Conservation (phyloP, 23 tunicate species). For the Ascidia mentula region DNA sequence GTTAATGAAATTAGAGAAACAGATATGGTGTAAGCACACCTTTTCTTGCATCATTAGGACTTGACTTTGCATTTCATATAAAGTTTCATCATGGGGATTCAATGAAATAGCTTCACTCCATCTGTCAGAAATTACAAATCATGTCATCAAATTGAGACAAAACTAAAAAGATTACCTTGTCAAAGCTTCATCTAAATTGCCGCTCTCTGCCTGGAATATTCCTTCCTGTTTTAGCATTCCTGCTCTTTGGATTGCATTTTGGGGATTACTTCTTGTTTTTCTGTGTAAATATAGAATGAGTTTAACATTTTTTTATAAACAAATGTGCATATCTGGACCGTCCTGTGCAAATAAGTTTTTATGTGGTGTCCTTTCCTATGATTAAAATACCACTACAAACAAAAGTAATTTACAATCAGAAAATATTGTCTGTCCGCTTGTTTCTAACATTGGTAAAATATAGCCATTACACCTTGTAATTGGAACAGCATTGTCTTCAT, state of each 20-base stretch:
- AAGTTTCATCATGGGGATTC: conserved; percentile 40
- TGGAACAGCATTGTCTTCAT: not conserved
- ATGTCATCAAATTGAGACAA: not conserved
- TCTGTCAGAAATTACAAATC: conserved; percentile 11
- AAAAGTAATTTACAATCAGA: too few relatives aligned
- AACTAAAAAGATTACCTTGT: conserved; percentile 7
- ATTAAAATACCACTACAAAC: too few relatives aligned
- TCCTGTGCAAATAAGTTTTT: too few relatives aligned
- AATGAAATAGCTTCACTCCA: conserved; percentile 43
- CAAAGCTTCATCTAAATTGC: conserved; percentile 27
- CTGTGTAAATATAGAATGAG: too few relatives aligned
- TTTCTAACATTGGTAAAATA: too few relatives aligned
- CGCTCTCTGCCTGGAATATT: conserved; percentile 4
- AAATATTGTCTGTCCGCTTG: too few relatives aligned
- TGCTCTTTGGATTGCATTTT: not conserved
- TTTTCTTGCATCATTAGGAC: conserved; percentile 43
- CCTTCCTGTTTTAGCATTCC: conserved; percentile 31
- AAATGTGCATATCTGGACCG: too few relatives aligned
- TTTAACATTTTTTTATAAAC: too few relatives aligned
- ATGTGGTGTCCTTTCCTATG: too few relatives aligned
- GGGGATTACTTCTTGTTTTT: too few relatives aligned
- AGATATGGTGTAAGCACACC: not conserved
- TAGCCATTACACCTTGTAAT: too few relatives aligned
- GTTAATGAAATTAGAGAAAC: conserved; percentile 2
- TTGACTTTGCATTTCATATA: conserved; percentile 68